These are phyloP conservation scores for Rafetus swinhoei DNA, from an alignment of 2,113 vertebrate genomes.

Conservation along the genomic window DNA sequence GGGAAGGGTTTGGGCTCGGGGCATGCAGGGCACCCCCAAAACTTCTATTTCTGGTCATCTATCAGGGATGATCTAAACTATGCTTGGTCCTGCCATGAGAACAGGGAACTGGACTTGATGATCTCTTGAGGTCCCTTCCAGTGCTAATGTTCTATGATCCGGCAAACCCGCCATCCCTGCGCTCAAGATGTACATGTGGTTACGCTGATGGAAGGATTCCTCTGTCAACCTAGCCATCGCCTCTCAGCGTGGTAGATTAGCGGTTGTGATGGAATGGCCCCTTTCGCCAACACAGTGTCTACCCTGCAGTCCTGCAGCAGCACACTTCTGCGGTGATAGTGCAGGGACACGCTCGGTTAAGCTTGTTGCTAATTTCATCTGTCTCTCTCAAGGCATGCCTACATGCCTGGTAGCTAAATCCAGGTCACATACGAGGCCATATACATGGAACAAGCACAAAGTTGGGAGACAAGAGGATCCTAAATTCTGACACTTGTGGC, in stretches of 20 bases:
- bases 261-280: neutral
- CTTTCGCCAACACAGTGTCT: neutral
- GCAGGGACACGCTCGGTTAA: neutral
- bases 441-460: rapidly evolving
- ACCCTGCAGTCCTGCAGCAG: neutral
- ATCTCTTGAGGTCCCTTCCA: no score
- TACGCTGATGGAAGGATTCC: neutral
- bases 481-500: rapidly evolving
- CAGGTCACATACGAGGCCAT: neutral
- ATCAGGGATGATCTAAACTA: no score
- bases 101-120: no score
- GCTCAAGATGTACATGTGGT: neutral
- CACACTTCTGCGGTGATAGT: neutral
- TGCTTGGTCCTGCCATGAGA: no score
- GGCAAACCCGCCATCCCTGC: no score
- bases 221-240: neutral
- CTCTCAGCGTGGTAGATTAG: neutral
- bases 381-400: neutral
- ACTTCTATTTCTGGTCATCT: no score
- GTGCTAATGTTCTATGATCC: no score
- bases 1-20: no score
- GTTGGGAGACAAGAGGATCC: neutral
- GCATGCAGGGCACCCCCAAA: no score
- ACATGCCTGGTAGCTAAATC: neutral
- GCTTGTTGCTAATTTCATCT: neutral